Conservation (phyloP, 2,113 vertebrate species). For the Ceyx margarethae region DNA sequence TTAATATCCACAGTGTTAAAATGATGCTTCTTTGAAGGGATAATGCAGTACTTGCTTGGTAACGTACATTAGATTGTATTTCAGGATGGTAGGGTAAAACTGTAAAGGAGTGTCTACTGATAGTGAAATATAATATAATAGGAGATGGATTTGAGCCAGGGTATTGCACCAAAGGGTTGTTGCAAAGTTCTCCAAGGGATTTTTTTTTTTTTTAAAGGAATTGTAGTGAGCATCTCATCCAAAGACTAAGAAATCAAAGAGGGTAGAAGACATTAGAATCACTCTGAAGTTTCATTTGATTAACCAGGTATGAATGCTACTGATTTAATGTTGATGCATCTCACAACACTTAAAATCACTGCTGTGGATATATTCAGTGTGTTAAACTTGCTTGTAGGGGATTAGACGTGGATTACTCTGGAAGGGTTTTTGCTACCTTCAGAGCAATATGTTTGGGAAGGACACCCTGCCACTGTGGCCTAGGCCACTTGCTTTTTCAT, state of each 20-base stretch:
- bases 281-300: constrained; percentile 38
- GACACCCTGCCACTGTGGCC: not conserved
- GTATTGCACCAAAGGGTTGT: not conserved
- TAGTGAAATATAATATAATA: constrained; percentile 1
- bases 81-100: not conserved
- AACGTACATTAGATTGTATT: not conserved
- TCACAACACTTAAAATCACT: not conserved
- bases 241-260: constrained; percentile 24
- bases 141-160: constrained; percentile 40
- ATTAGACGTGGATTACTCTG: not conserved
- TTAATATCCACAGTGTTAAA: not conserved
- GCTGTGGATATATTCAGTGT: not conserved
- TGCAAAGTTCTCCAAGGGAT: constrained; percentile 39
- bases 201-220: not conserved
- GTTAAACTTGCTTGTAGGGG: not conserved
- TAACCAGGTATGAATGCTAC: not conserved
- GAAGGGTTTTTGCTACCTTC: not conserved
- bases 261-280: constrained; percentile 1
- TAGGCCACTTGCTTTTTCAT: not conserved
- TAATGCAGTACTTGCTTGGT: not conserved
- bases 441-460: not conserved
- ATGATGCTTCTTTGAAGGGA: not conserved
- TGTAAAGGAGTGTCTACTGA: not conserved
- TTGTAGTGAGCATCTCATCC: not conserved
- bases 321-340: constrained; percentile 9